Evolutionary conservation across 2,797 vertebrate species (phyloP), one percentile per base, ranked within the genome.

Genomic region (Xyrichtys novacula): DNA sequence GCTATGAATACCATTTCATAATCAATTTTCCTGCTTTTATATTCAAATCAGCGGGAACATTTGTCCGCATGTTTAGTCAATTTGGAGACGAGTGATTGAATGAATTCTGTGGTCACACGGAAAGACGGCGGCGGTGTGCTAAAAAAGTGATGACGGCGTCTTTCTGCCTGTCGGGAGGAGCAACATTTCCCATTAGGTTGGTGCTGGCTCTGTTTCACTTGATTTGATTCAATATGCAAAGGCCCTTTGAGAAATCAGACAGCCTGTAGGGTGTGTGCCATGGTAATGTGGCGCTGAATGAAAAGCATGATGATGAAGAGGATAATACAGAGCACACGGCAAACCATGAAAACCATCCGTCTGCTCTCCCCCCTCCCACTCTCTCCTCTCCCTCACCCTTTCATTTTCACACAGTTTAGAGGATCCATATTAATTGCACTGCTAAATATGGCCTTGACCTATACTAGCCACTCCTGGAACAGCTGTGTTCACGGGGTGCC

Each of bases 161-260:
- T 71, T 71, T 65, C 70, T 72, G 77, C 48, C 59, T 80, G 81
- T 78, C 61, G 32, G 76, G 76, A 85, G 63, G 65, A 86, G 79
- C 76, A 75, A 62, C 61, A 55, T 77, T 85, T 83, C 83, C 79
- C 76, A 89, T 83, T 75, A 79, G 59, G 58, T 20, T 64, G 72
- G 52, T 40, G 62, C 79, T 69, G 74, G 59, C 65, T 88, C 36
- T 64, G 76, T 81, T 90, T 85, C 87, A 80, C 77, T 83, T 76
- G 71, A 85, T 86, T 85, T 84, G 78, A 89, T 90, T 89, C 66
- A 85, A 85, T 88, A 85, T 87, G 78, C 77, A 71, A 59, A 80
- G 75, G 76, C 78, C 84, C 87, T 86, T 57, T 81, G 83, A 88
- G 79, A 81, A 82, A 83, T 76, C 74, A 74, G 58, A 76, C 74